Evolutionary conservation across 1,140 invertebrate genomes (phyloP).

Genomic region (Parapsyche elsis): DNA sequence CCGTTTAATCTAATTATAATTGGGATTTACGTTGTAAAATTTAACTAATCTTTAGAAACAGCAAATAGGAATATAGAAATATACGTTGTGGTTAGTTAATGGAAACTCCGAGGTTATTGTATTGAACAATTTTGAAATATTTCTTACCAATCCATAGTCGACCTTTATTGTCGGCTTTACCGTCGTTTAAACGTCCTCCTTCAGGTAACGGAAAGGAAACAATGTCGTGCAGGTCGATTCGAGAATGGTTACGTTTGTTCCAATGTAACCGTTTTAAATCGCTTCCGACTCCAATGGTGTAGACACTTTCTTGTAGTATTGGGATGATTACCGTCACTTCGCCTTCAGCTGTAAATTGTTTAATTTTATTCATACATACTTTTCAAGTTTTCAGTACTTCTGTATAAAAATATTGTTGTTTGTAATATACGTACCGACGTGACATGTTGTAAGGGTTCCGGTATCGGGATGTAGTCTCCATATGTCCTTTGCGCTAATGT

Average conservation of each 20-base stretch:
- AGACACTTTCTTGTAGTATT: slow-evolving; percentile 43
- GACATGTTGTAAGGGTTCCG: slow-evolving; percentile 61
- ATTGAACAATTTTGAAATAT: background rate
- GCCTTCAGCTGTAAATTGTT: slow-evolving; percentile 30
- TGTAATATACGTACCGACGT: slow-evolving; percentile 58
- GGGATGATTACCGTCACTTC: slow-evolving; percentile 49
- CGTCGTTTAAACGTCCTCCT: slow-evolving; percentile 69
- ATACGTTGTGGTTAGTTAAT: no score
- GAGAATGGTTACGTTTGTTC: slow-evolving; percentile 47
- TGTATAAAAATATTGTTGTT: background rate
- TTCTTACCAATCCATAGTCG: slow-evolving; percentile 71
- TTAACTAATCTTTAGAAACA: background rate
- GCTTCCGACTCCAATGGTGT: slow-evolving; percentile 43
- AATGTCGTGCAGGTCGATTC: slow-evolving; percentile 36
- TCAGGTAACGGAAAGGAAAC: slow-evolving; percentile 34
- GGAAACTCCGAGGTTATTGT: no score
- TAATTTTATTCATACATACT: background rate
- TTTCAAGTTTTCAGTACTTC: background rate
- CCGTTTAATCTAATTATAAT: no score
- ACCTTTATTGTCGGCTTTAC: slow-evolving; percentile 72
- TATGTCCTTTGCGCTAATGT: slow-evolving; percentile 61
- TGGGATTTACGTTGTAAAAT: no score
- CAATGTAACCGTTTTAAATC: slow-evolving; percentile 48
- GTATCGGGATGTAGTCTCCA: slow-evolving; percentile 61
- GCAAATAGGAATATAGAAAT: no score